Evolutionary conservation across 1,140 invertebrate genomes (phyloP), one percentile per base, ranked within the genome.

Genomic region (Chlorops oryzae): DNA sequence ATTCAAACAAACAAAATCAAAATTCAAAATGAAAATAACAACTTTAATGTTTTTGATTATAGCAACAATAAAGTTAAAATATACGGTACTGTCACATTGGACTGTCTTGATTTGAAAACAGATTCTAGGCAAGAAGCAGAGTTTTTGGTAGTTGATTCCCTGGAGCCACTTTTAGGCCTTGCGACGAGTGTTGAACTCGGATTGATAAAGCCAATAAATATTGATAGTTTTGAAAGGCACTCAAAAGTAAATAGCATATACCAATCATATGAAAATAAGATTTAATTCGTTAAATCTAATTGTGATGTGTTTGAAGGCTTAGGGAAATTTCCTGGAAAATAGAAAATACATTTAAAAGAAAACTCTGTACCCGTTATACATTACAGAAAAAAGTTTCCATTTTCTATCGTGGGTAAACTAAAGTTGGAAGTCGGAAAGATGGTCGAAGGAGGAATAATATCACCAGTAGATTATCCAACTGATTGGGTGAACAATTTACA

Each of bases 401-500:
- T 41, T 20, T 9, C 18, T 9, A 21, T 41, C n/a, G n/a, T n/a
- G n/a, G n/a, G n/a, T 47, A 21, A 38, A 37, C 20, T 47, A 3
- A 47, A 47, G n/a, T 5, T 23, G 18, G 17, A 50, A 34, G 10
- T 50, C 13, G 39, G 42, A 10, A 3, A 10, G n/a, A 42, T 50
- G 39, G 47, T 22, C 2, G 5, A 22, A n/a, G 15, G 3, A 5
- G 47, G 39, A 42, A 27, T 48, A 40, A 49, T 52, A 48, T 40
- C 22, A 34, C 28, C 35, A 24, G 28, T 54, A 13, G 17, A 23
- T 40, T 37, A 46, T 43, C 27, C 37, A 40, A 53, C 37, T 5
- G 43, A 50, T 21, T 47, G 45, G 23, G 13, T 47, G 9, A 34
- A 49, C 38, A 44, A 47, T 25, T 22, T 52, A 3, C 45, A 47